A percentile compares a stretch with the other conserved stretches of the same genome.
These are phyloP conservation scores for Hydrolagus affinis DNA, from an alignment of 2,113 vertebrate species.

Conservation along the genomic window DNA sequence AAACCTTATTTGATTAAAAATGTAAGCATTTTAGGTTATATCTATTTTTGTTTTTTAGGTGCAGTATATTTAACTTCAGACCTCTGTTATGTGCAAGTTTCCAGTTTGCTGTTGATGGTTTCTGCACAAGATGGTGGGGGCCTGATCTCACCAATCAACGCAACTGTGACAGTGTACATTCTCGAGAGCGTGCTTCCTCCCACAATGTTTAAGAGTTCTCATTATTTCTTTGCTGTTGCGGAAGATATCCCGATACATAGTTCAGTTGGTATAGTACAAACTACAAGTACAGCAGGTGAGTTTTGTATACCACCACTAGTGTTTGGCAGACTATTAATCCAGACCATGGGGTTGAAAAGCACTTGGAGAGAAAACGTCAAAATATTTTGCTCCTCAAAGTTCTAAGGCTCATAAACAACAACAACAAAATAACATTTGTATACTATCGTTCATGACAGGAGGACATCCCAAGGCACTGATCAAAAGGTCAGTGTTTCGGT, in stretches of 20 bases:
- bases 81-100: constrained; percentile 57
- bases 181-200: constrained; percentile 57
- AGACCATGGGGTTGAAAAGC: too few species aligned
- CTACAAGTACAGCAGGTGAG: constrained; percentile 63
- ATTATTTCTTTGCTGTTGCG: constrained; percentile 65
- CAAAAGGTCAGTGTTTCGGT: background rate
- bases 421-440: too few species aligned
- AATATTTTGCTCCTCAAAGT: too few species aligned
- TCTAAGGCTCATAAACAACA: background rate
- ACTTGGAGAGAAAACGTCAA: too few species aligned
- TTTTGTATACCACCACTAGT: constrained; percentile 21
- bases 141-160: constrained; percentile 52
- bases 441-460: too few species aligned
- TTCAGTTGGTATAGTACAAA: constrained; percentile 64
- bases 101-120: constrained; percentile 56
- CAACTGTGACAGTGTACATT: constrained; percentile 67
- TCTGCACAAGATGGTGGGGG: constrained; percentile 69
- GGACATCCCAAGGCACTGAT: too few species aligned
- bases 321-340: too few species aligned
- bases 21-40: constrained; percentile 9
- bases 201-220: constrained; percentile 68
- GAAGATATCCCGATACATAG: constrained; percentile 66
- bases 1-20: constrained; percentile 30
- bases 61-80: constrained; percentile 66
- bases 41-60: constrained; percentile 52